Evolutionary conservation across 1,140 invertebrate genomes (phyloP).

Genomic region (Reticulitermes speratus): DNA sequence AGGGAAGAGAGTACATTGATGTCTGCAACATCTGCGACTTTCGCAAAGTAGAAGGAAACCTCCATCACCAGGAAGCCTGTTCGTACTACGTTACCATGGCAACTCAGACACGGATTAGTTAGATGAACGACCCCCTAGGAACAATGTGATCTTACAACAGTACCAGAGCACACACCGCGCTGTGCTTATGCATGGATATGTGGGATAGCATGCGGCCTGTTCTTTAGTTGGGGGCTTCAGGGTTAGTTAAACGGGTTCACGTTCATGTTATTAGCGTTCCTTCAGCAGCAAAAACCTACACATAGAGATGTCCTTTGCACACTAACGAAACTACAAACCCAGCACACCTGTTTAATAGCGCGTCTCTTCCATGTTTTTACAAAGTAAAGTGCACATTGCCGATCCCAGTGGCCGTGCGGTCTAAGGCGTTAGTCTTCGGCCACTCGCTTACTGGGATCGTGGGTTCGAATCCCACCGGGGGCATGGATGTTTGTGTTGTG

Average conservation of each 20-base stretch:
- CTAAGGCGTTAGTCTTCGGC: no score
- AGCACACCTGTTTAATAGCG: no score
- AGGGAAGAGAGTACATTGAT: slow-evolving; percentile 9
- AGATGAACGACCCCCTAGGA: not conserved
- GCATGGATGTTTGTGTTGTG: no score
- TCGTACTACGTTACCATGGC: not conserved
- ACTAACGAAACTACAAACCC: no score
- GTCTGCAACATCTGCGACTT: slow-evolving; percentile 9
- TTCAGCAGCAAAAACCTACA: no score
- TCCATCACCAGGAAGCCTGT: not conserved
- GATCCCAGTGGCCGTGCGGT: no score
- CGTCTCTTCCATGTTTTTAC: no score
- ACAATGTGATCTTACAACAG: not conserved
- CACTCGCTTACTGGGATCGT: no score
- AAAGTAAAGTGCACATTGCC: no score
- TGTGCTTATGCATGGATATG: not conserved
- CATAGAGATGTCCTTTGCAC: no score
- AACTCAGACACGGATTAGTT: slow-evolving; percentile 12
- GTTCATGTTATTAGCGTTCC: no score
- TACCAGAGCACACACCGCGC: not conserved
- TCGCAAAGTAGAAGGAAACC: not conserved
- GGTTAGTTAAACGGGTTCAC: not conserved
- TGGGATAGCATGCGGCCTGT: not conserved
- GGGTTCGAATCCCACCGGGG: no score
- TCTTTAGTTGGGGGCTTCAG: not conserved